Conservation (phyloP, 1,140 invertebrate species). For the Cyrtorhinus lividipennis region DNA sequence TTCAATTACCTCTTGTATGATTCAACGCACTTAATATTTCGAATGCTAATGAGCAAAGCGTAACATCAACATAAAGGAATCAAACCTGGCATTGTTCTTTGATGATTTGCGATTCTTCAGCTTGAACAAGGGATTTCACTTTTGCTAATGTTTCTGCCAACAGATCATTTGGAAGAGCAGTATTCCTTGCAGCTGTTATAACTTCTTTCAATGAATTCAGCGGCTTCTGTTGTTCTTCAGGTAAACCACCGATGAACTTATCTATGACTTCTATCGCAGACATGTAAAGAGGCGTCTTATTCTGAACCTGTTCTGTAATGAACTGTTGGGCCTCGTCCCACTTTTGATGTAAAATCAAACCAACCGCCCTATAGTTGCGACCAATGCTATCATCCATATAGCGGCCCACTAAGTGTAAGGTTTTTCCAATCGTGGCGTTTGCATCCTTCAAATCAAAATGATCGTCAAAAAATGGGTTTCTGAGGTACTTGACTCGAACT, state of each 20-base stretch:
- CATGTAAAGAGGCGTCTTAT: conserved; percentile 30
- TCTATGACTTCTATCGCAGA: conserved; percentile 32
- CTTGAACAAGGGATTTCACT: conserved; percentile 35
- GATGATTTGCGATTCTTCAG: neutral
- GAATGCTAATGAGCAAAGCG: too few species aligned
- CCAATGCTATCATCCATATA: conserved; percentile 36
- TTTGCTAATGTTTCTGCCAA: conserved; percentile 33
- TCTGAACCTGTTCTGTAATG: conserved; percentile 29
- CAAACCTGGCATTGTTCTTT: neutral
- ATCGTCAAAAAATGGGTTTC: conserved; percentile 69
- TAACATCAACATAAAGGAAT: too few species aligned
- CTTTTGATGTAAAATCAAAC: conserved; percentile 51
- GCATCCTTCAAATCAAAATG: conserved; percentile 69
- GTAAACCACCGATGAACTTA: conserved; percentile 25
- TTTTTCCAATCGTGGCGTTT: conserved; percentile 58
- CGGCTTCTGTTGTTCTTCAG: conserved; percentile 13
- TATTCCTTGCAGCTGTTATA: neutral
- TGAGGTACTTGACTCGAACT: conserved; percentile 59
- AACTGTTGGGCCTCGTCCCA: conserved; percentile 38
- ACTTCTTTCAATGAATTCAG: conserved; percentile 1
- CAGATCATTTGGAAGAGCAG: conserved; percentile 26
- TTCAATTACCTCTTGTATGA: too few species aligned
- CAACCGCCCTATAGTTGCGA: conserved; percentile 50
- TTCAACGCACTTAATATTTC: too few species aligned
- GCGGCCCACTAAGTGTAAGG: conserved; percentile 46